These are phyloP conservation scores for Linnaemya tessellans DNA, from an alignment of 2,888 invertebrate genomes.

Conservation along the genomic window DNA sequence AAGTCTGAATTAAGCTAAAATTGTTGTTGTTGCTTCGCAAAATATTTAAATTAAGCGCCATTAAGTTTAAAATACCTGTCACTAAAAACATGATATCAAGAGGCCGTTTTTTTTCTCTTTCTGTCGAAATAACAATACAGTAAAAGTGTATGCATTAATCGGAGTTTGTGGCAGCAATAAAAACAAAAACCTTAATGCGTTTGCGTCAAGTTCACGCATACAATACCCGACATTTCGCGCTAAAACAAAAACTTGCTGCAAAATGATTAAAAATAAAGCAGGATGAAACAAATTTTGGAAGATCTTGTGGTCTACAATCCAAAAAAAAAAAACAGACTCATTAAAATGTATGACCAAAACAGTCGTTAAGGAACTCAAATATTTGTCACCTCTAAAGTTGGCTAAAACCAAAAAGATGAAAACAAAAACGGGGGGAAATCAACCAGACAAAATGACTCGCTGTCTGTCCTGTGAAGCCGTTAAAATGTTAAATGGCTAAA, in stretches of 20 bases:
- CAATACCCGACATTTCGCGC: constrained; percentile 71
- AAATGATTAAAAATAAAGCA: constrained; percentile 6
- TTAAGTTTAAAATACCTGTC: constrained; percentile 72
- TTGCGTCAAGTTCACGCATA: constrained; percentile 81
- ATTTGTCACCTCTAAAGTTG: constrained; percentile 67
- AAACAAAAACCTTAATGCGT: constrained; percentile 78
- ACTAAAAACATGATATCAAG: constrained; percentile 69
- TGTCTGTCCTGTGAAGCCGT: constrained; percentile 32
- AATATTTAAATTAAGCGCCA: constrained; percentile 72
- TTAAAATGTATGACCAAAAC: constrained; percentile 62
- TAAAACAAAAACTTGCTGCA: constrained; percentile 34
- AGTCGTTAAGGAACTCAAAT: constrained; percentile 48
- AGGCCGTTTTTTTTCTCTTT: constrained; percentile 4
- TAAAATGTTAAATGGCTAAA: constrained; percentile 69
- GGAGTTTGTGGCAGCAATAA: constrained; percentile 1
- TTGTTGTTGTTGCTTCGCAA: constrained; percentile 31
- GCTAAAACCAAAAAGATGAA: not conserved
- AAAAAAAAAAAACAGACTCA: constrained; percentile 39
- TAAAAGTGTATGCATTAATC: constrained; percentile 40
- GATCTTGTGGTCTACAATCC: not conserved
- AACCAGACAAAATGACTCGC: constrained; percentile 71
- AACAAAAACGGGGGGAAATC: constrained; percentile 60
- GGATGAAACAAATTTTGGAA: not conserved
- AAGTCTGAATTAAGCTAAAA: constrained; percentile 11
- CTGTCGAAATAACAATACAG: not conserved